These are phyloP conservation scores for Eledona agricola DNA, from an alignment of 2,888 invertebrate genomes.

Conservation along the genomic window DNA sequence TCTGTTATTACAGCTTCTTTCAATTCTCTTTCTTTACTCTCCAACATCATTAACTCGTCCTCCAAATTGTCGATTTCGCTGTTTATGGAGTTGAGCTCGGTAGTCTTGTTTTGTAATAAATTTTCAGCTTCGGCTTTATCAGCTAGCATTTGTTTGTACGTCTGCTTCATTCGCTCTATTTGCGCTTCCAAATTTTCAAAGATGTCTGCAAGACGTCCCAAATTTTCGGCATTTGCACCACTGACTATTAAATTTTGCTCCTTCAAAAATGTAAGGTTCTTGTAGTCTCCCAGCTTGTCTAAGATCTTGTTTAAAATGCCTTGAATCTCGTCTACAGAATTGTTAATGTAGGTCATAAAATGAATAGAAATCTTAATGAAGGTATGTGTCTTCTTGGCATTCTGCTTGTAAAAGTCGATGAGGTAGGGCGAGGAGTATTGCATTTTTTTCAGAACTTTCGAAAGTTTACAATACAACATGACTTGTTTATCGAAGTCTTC, in stretches of 20 bases:
- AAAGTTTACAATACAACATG: slow-evolving; percentile 1
- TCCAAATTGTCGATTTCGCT: slow-evolving; percentile 7
- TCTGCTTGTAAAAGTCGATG: background rate
- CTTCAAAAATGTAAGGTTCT: background rate
- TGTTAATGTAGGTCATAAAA: slow-evolving; percentile 7
- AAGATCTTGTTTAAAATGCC: background rate
- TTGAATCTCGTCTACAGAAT: background rate
- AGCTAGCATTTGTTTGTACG: background rate
- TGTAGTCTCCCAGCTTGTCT: background rate
- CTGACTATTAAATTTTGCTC: background rate
- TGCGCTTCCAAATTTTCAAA: background rate
- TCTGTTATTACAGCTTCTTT: background rate
- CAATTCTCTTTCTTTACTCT: slow-evolving; percentile 2
- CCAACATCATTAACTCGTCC: slow-evolving; percentile 1
- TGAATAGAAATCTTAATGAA: slow-evolving; percentile 4
- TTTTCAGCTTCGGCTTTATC: slow-evolving; percentile 3
- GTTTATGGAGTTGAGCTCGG: background rate
- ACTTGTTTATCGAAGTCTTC: slow-evolving; percentile 1
- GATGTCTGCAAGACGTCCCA: background rate
- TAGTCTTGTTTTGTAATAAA: background rate
- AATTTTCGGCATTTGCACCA: slow-evolving; percentile 1
- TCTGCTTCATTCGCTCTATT: background rate
- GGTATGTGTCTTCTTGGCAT: slow-evolving; percentile 1
- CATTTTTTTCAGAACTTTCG: slow-evolving; percentile 1
- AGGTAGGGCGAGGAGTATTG: background rate